Base-by-base conservation (phyloP, 2,113 vertebrate genomes). In the Riparia riparia region DNA sequence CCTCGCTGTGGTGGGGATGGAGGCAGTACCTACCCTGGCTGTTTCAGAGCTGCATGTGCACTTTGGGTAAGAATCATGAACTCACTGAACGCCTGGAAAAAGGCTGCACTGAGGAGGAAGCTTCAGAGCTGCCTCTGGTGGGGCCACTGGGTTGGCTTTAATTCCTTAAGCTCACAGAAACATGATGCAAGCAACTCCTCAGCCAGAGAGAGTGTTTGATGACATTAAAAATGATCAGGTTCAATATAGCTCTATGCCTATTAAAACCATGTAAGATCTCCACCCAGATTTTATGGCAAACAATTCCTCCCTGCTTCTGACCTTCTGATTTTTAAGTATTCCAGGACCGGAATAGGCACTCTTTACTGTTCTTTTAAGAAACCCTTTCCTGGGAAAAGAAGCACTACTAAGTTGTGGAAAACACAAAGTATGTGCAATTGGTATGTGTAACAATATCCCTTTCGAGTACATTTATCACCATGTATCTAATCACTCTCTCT, bases 1-100 rank as follows among this genome's bases (percentile, higher is more conserved):
- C 9, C 10, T 39, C 0, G 0, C 64, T 70, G 50, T 51, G 63
- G 5, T 3, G 2, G 13, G 19, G 8, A 31, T 37, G 28, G 34
- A 63, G 58, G 16, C 32, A 71, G 14, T 12, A 8, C 0, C 0
- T 4, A 26, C 18, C 8, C 60, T 57, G 79, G 2, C 21, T 63
- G 24, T 66, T 49, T 41, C 37, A 66, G 79, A 87, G 24, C 44
- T 84, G 19, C 2, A 7, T 1, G 3, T 1, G 1, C 44, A n/a
- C 4, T 32, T 94, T 85, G 60, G 32, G n/a, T 39, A 89, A 74
- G 56, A 26, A 31, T 12, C 8, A n/a, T 9, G 26, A 5, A 24
- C 1, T 1, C 49, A 12, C 32, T 69, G 24, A 63, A 53, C 22
- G 32, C n/a, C 51, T 78, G 49, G 56, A 29, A 29, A 72, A 69